phyloP scores from a whole-genome alignment of 2,797 vertebrate species.

The Squalus acanthias region DNA sequence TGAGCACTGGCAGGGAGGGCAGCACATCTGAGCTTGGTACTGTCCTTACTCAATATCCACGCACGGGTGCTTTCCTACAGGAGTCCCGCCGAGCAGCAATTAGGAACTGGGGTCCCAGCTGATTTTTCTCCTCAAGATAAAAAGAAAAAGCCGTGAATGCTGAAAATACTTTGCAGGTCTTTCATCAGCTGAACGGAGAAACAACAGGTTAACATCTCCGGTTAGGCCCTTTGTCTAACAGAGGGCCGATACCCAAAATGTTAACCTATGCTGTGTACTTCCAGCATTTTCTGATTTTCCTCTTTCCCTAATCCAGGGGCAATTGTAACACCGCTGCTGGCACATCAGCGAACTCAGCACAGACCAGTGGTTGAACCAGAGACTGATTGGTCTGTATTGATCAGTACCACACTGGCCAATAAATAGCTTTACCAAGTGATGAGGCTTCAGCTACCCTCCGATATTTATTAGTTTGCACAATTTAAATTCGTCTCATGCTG shows the following conservation, averaged over 20 bases:
- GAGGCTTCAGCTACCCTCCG: neutral
- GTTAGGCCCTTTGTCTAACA: neutral
- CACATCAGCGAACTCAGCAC: neutral
- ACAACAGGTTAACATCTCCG: neutral
- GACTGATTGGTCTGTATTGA: neutral
- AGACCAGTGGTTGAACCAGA: neutral
- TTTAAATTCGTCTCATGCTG: neutral
- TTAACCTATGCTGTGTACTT: neutral
- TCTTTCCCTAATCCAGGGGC: neutral
- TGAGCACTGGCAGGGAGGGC: neutral
- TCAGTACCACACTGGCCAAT: neutral
- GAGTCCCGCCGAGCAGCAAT: neutral
- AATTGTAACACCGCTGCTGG: neutral
- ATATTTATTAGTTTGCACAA: constrained; percentile 8
- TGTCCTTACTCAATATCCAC: neutral
- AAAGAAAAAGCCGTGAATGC: neutral
- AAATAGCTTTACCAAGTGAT: neutral
- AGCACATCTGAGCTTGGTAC: neutral
- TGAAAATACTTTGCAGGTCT: neutral
- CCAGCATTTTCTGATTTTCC: neutral
- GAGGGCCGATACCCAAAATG: neutral
- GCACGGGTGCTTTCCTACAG: neutral
- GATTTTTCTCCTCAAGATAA: neutral
- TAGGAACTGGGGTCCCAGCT: neutral
- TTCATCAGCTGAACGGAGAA: neutral